These are phyloP conservation scores for Ptychoptera contaminata DNA, from an alignment of 2,888 invertebrate genomes.

Conservation along the genomic window DNA sequence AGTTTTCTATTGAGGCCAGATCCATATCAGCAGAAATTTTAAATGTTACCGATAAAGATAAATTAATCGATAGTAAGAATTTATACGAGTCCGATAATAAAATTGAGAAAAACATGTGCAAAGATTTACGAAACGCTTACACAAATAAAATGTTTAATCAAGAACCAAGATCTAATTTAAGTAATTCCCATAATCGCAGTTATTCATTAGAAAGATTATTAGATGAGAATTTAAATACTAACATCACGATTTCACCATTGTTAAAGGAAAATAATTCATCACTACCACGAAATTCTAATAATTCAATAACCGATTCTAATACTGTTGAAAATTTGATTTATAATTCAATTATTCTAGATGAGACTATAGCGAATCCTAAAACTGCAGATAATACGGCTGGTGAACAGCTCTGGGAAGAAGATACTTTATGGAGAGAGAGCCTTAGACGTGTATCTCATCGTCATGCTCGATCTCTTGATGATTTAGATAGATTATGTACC, in stretches of 20 bases:
- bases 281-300: too few relatives aligned
- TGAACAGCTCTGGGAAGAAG: slow-evolving; percentile 71
- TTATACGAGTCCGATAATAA: slow-evolving; percentile 16
- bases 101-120: slow-evolving; percentile 11
- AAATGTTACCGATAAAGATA: slow-evolving; percentile 46
- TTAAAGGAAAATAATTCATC: too few relatives aligned
- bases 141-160: slow-evolving; percentile 3
- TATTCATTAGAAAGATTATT: too few relatives aligned
- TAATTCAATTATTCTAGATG: slow-evolving; percentile 2
- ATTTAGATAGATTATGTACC: slow-evolving; percentile 43
- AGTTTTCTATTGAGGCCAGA: slow-evolving; percentile 38
- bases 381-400: slow-evolving; percentile 32
- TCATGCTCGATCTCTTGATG: slow-evolving; percentile 70
- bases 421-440: slow-evolving; percentile 65
- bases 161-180: too few relatives aligned
- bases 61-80: slow-evolving; percentile 28
- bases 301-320: too few relatives aligned
- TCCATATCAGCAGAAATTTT: slow-evolving; percentile 51
- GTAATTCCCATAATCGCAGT: too few relatives aligned
- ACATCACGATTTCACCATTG: too few relatives aligned
- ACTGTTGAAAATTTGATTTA: slow-evolving; percentile 5
- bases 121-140: slow-evolving; percentile 7
- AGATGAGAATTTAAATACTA: too few relatives aligned
- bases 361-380: slow-evolving; percentile 8
- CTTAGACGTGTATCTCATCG: slow-evolving; percentile 61